Evolutionary conservation across 2,113 vertebrate species (phyloP).

Genomic region (Misgurnus anguillicaudatus): DNA sequence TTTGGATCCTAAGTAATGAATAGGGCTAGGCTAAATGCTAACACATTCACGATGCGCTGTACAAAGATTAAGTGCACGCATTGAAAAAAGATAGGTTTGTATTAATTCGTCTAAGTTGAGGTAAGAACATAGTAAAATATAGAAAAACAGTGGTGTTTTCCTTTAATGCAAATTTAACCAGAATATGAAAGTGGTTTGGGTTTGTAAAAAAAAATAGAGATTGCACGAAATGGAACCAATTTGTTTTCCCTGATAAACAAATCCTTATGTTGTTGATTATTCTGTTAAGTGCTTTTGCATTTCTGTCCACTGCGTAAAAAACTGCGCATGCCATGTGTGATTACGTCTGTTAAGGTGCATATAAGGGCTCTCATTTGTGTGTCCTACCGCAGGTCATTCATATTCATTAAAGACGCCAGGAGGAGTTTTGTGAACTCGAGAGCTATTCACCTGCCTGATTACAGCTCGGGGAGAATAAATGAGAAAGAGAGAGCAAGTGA

Average conservation of each 20-base stretch:
- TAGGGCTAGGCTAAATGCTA: too few species aligned
- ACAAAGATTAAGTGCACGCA: too few species aligned
- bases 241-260: neutral
- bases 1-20: too few species aligned
- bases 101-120: too few species aligned
- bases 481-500: slow-evolving; percentile 17
- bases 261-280: neutral
- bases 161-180: too few species aligned
- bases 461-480: slow-evolving; percentile 65
- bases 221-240: too few species aligned
- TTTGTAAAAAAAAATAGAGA: too few species aligned
- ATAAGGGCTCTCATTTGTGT: slow-evolving; percentile 25
- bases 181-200: too few species aligned
- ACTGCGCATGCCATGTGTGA: neutral
- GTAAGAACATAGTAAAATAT: too few species aligned
- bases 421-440: slow-evolving; percentile 70
- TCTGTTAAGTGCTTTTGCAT: neutral
- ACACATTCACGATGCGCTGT: too few species aligned
- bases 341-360: slow-evolving; percentile 24
- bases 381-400: slow-evolving; percentile 68
- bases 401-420: slow-evolving; percentile 75
- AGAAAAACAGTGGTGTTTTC: too few species aligned
- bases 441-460: slow-evolving; percentile 77
- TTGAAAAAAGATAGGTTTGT: too few species aligned
- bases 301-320: neutral